Percentiles rank a stretch among this genome's conserved stretches.
Conservation (phyloP, 2,113 vertebrate genomes). For the Nesogale talazaci region DNA sequence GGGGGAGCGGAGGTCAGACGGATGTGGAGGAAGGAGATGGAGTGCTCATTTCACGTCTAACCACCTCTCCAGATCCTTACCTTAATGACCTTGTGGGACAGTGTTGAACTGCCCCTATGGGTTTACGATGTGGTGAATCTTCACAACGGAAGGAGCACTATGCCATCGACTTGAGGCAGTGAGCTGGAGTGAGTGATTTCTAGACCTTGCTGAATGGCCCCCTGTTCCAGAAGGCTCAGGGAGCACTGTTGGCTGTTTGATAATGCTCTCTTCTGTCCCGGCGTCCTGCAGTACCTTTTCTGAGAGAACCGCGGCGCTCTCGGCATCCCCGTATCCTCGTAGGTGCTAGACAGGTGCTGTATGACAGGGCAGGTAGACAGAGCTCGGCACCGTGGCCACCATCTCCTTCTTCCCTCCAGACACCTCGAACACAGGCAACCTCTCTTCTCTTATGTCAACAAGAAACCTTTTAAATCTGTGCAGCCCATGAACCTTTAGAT, state of each 20-base stretch:
- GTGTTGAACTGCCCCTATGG: too few relatives aligned
- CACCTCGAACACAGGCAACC: neutral
- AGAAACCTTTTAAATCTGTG: neutral
- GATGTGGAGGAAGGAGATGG: neutral
- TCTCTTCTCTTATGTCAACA: neutral
- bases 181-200: too few relatives aligned
- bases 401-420: neutral
- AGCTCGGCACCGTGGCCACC: too few relatives aligned
- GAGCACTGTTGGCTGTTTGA: too few relatives aligned
- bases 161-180: too few relatives aligned
- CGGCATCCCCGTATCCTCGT: neutral
- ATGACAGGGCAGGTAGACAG: neutral
- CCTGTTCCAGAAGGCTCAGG: neutral
- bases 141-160: too few relatives aligned
- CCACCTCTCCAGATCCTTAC: neutral
- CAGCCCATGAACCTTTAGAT: neutral
- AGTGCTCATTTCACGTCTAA: neutral
- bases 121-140: too few relatives aligned
- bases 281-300: neutral
- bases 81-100: neutral
- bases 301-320: neutral
- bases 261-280: accelerated
- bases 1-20: accelerated
- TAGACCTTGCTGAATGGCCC: too few relatives aligned
- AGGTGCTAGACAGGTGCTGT: neutral